phyloP scores from a whole-genome alignment of 2,888 invertebrate genomes.

The Pycnomerus fuliginosus region DNA sequence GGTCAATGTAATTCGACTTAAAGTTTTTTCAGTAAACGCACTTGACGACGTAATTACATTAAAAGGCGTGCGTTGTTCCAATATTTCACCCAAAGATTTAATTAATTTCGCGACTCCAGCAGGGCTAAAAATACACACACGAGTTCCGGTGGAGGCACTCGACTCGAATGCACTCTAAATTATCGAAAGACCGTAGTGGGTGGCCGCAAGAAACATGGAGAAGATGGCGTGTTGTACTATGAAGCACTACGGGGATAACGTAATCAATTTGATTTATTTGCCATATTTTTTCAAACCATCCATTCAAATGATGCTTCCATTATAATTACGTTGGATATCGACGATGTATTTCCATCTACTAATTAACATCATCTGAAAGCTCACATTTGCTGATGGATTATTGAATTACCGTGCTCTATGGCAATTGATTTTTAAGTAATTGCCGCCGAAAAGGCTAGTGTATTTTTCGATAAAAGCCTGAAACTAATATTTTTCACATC shows the following conservation, averaged over 20 bases:
- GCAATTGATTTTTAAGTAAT: too few relatives aligned
- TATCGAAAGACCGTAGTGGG: slow-evolving; percentile 23
- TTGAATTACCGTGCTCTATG: too few relatives aligned
- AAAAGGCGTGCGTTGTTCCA: slow-evolving; percentile 28
- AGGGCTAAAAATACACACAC: slow-evolving; percentile 29
- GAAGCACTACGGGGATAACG: slow-evolving; percentile 11
- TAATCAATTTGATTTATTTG: slow-evolving; percentile 24
- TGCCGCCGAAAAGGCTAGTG: too few relatives aligned
- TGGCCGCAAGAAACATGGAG: slow-evolving; percentile 17
- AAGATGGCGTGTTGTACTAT: slow-evolving; percentile 11
- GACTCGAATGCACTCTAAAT: slow-evolving; percentile 23
- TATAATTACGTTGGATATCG: slow-evolving; percentile 14
- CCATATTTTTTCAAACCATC: slow-evolving; percentile 16
- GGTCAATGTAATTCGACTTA: too few relatives aligned
- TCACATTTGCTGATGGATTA: too few relatives aligned
- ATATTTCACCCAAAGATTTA: slow-evolving; percentile 30
- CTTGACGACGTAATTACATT: slow-evolving; percentile 30
- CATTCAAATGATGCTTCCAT: slow-evolving; percentile 13
- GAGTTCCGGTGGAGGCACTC: slow-evolving; percentile 19
- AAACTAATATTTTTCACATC: too few relatives aligned
- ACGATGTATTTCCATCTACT: slow-evolving; percentile 17
- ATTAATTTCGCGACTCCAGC: slow-evolving; percentile 25
- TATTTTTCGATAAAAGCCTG: too few relatives aligned
- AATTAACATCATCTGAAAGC: slow-evolving; percentile 20
- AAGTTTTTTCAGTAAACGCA: slow-evolving; percentile 27